Evolutionary conservation across 2,797 vertebrate species (phyloP), one percentile per base, ranked within the genome.

Genomic region (Astyanax mexicanus): DNA sequence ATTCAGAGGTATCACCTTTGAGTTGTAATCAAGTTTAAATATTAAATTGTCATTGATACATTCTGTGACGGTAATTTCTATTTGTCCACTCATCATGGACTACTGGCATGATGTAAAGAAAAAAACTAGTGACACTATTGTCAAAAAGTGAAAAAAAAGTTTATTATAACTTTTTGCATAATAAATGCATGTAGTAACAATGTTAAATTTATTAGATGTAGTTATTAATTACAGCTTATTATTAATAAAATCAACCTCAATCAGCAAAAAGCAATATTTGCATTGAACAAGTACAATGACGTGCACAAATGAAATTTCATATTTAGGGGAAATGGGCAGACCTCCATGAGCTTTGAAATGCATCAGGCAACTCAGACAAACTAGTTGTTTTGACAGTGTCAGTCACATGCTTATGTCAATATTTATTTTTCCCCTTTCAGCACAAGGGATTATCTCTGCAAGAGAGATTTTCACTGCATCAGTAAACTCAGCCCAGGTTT

Each of bases 401-500:
- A 85, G 81, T 84, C 84, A 83, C 58, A 80, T 81, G 51, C 29
- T 78, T n/a, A 62, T 82, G 80, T 89, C 87, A 91, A 89, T 90
- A 90, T 92, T 90, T 90, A 89, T 84, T 83, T 81, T 74, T 57
- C 4, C 29, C 12, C 47, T 40, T 72, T 64, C 44, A 71, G 69
- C 52, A 62, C 6, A 15, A 9, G 45, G 52, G 70, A 77, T 80
- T 74, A 74, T 47, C 52, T 42, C 27, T 0, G 19, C 51, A 32
- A 27, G 52, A 19, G 25, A 76, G 72, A 73, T 65, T 79, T 57
- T 60, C 40, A 64, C 44, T 88, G 37, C 66, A 84, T 81, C 70
- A 89, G 86, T 90, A 83, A 92, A 83, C 86, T 74, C 9, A 42
- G 69, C 80, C 80, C 86, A 88, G 88, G 90, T 89, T 88, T 90